These are phyloP conservation scores for Drosophila tristis DNA, from an alignment of 1,140 invertebrate species.

Conservation along the genomic window DNA sequence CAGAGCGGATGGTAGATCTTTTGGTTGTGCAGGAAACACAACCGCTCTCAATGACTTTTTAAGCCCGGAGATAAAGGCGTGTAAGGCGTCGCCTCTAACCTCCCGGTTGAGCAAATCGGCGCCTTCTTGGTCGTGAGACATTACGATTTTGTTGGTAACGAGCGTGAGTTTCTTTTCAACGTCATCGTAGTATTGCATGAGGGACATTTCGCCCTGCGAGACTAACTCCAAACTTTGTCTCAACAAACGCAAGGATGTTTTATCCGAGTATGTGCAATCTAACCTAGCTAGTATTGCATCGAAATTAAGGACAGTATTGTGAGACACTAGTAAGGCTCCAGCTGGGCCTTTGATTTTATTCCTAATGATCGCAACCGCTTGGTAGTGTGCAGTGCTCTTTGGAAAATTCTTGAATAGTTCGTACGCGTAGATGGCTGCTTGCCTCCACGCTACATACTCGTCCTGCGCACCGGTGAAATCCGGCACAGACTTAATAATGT, in stretches of 20 bases:
- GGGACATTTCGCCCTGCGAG: conserved; percentile 9
- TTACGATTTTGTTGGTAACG: conserved; percentile 1
- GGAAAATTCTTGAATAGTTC: conserved; percentile 10
- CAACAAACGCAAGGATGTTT: conserved; percentile 11
- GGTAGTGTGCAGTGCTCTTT: conserved; percentile 14
- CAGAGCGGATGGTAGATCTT: conserved; percentile 25
- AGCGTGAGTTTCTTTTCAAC: conserved; percentile 20
- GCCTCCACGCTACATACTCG: conserved; percentile 29
- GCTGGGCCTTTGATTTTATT: conserved; percentile 29
- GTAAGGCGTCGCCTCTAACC: conserved; percentile 21
- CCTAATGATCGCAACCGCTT: conserved; percentile 21
- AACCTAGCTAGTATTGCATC: conserved; percentile 16
- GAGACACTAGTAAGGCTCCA: conserved; percentile 17
- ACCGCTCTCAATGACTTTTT: conserved; percentile 7
- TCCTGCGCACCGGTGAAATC: conserved; percentile 16
- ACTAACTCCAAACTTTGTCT: conserved; percentile 12
- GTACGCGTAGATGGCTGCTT: conserved; percentile 27
- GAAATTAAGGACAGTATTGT: conserved; percentile 34
- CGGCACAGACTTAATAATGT: conserved; percentile 25
- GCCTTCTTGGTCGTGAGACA: conserved; percentile 16
- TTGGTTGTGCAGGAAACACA: conserved; percentile 13
- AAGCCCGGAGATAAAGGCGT: conserved; percentile 12
- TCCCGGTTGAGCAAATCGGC: conserved; percentile 14
- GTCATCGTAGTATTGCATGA: conserved; percentile 32
- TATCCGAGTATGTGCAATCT: conserved; percentile 22